Conservation (phyloP, 2,797 vertebrate genomes). For the Hylomyscus alleni region DNA sequence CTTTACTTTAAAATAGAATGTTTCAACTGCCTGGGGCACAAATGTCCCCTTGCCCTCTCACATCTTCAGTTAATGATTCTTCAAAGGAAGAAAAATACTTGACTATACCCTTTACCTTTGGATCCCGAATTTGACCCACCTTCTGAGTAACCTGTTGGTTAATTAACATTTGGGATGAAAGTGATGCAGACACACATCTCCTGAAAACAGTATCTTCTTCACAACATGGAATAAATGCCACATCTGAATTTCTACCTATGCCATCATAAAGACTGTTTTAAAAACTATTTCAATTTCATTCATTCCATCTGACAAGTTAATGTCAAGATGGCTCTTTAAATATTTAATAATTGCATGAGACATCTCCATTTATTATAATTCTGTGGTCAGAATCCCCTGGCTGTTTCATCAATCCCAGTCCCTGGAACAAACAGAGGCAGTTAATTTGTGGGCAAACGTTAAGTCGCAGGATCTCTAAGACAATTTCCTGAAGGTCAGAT, state of each 20-base stretch:
- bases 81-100: constrained; percentile 9
- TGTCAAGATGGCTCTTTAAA: constrained; percentile 85
- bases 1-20: constrained; percentile 52
- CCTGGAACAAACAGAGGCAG: constrained; percentile 85
- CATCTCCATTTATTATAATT: constrained; percentile 84
- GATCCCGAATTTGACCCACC: constrained; percentile 54
- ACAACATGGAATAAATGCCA: constrained; percentile 52
- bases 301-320: constrained; percentile 82
- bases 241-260: constrained; percentile 53
- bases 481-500: constrained; percentile 87
- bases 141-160: constrained; percentile 42
- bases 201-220: constrained; percentile 71
- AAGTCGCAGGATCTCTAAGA: constrained; percentile 65
- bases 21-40: neutral
- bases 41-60: constrained; percentile 7
- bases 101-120: constrained; percentile 22
- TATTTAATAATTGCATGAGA: constrained; percentile 86
- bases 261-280: constrained; percentile 65
- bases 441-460: constrained; percentile 79
- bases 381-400: constrained; percentile 72
- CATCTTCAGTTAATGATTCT: constrained; percentile 39
- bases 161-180: constrained; percentile 79
- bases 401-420: constrained; percentile 82
- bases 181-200: constrained; percentile 56
- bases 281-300: constrained; percentile 76